These are phyloP conservation scores for Epicampocera succincta DNA, from an alignment of 2,888 invertebrate species.

Conservation along the genomic window DNA sequence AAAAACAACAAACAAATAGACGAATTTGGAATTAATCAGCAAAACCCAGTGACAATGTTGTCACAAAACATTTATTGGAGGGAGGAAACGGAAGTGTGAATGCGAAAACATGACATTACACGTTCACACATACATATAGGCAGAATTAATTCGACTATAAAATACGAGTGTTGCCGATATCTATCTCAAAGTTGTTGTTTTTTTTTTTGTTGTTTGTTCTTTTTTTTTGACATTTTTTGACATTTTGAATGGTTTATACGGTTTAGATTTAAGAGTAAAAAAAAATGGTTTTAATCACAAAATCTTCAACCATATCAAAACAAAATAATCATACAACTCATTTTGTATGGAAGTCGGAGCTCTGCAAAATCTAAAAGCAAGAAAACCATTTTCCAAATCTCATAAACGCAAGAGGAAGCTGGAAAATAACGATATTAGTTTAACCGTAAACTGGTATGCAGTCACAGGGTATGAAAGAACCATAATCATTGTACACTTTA, in stretches of 20 bases:
- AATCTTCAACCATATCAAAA: constrained; percentile 55
- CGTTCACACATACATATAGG: constrained; percentile 2
- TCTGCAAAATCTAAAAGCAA: neutral
- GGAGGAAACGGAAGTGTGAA: constrained; percentile 68
- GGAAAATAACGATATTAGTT: constrained; percentile 13
- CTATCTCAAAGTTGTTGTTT: constrained; percentile 27
- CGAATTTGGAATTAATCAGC: constrained; percentile 30
- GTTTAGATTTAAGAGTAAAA: constrained; percentile 16
- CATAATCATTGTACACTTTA: neutral
- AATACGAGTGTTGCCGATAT: constrained; percentile 56
- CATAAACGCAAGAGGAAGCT: constrained; percentile 38
- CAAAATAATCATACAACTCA: constrained; percentile 47
- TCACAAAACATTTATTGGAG: constrained; percentile 42
- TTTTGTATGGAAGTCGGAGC: constrained; percentile 35
- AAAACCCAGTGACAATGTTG: neutral
- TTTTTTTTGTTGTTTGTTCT: constrained; percentile 42
- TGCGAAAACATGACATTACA: constrained; percentile 24
- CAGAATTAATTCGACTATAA: constrained; percentile 56
- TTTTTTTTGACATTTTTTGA: constrained; percentile 54
- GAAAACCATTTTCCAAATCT: constrained; percentile 32
- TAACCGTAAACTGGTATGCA: neutral
- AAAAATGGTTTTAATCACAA: constrained; percentile 63
- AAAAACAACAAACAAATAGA: constrained; percentile 58
- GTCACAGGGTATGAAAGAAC: constrained; percentile 1
- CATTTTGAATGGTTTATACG: constrained; percentile 64